Percentiles rank a stretch among this genome's conserved stretches.
Conservation (phyloP, 2,113 vertebrate genomes). For the Reinhardtius hippoglossoides region DNA sequence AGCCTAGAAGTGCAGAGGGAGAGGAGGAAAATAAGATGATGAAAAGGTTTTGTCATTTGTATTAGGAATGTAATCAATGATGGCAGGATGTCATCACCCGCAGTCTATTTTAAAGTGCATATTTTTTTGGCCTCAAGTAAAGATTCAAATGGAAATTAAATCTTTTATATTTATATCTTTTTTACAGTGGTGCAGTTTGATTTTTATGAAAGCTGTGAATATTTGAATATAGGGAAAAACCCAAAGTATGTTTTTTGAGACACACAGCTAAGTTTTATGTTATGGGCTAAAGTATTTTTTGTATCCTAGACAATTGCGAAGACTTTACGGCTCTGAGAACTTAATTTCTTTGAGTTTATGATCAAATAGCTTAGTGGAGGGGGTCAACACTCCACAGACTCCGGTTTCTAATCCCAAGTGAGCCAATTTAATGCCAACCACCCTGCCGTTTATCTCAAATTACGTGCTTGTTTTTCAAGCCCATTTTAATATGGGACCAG, state of each 20-base stretch:
- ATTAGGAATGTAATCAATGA: conserved; percentile 49
- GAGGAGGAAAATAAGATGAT: conserved; percentile 46
- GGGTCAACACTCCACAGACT: conserved; percentile 3
- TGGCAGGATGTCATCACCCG: conserved; percentile 64
- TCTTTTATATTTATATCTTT: conserved; percentile 34
- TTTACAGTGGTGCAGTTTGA: neutral
- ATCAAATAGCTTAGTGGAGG: neutral
- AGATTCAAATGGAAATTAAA: conserved; percentile 28
- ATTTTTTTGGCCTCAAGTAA: conserved; percentile 38
- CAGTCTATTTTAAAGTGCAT: conserved; percentile 26
- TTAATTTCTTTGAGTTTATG: neutral
- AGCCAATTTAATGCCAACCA: conserved; percentile 34
- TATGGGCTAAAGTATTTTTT: neutral
- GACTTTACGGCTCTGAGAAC: neutral
- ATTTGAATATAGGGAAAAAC: neutral
- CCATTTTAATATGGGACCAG: neutral
- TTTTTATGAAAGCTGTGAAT: conserved; percentile 2
- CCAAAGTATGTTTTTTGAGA: neutral
- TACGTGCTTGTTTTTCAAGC: conserved; percentile 14
- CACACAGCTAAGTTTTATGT: neutral
- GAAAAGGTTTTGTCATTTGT: conserved; percentile 62
- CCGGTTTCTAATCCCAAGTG: conserved; percentile 15
- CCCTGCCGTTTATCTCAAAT: conserved; percentile 6
- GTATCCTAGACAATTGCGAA: neutral
- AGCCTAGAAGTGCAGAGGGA: conserved; percentile 23